These are phyloP conservation scores for Apostichopus leukothele DNA, from an alignment of 53 echinoderm and acorn worm genomes.

Conservation along the genomic window DNA sequence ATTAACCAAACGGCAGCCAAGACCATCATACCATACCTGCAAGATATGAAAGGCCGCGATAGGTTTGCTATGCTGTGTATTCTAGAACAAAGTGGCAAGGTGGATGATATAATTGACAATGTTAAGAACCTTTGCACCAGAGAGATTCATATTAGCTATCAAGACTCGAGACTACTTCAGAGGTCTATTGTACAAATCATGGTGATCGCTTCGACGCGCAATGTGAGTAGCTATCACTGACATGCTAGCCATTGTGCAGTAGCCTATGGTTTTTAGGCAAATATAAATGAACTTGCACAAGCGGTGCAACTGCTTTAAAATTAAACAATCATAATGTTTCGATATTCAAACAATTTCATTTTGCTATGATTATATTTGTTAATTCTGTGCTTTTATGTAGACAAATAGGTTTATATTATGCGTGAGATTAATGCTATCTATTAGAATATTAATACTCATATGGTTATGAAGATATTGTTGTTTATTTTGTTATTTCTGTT, in stretches of 20 bases:
- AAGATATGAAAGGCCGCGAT: neutral
- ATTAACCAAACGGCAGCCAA: neutral
- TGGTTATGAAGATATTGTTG: too few relatives aligned
- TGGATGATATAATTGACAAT: neutral
- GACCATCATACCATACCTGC: neutral
- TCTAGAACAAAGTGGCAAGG: slow-evolving; percentile 6
- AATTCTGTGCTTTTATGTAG: too few relatives aligned
- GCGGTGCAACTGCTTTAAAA: too few relatives aligned
- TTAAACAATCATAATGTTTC: too few relatives aligned
- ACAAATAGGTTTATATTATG: too few relatives aligned
- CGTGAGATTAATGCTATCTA: neutral
- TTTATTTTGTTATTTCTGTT: too few relatives aligned
- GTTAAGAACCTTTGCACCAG: neutral
- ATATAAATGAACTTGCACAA: too few relatives aligned
- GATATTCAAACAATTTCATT: too few relatives aligned
- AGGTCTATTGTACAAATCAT: slow-evolving; percentile 1
- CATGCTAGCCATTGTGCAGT: neutral
- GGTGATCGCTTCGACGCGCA: neutral
- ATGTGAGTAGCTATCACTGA: neutral
- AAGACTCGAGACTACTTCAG: slow-evolving; percentile 5
- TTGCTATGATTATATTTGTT: too few relatives aligned
- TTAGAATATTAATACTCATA: neutral
- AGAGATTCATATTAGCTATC: neutral
- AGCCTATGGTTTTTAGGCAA: too few relatives aligned
- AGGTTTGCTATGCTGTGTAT: slow-evolving; percentile 20